Percentiles rank a stretch among this genome's conserved stretches.
phyloP scores from a whole-genome alignment of 2,797 vertebrate genomes.

The Spatula clypeata region DNA sequence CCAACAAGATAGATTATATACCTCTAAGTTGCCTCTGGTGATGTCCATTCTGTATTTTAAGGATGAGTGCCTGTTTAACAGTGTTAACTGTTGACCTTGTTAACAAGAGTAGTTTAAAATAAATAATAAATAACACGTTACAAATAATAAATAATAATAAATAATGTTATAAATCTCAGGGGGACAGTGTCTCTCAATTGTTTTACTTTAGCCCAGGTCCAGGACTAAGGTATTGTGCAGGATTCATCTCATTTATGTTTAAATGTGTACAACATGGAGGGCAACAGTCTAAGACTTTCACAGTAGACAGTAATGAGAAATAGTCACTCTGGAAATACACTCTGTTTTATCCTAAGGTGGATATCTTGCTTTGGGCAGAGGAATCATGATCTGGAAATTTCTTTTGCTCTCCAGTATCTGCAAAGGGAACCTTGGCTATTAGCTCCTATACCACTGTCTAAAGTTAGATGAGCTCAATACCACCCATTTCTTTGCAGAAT shows the following conservation, averaged over 20 bases:
- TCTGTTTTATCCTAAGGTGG: not conserved
- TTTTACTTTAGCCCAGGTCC: not conserved
- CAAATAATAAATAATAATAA: no score
- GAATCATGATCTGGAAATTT: not conserved
- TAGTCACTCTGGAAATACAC: not conserved
- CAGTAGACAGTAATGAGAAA: not conserved
- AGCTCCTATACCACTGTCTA: not conserved
- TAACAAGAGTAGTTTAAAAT: not conserved
- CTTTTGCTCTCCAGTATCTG: not conserved
- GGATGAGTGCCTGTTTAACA: not conserved
- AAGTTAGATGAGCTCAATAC: not conserved
- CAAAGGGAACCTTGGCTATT: not conserved
- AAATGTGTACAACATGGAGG: not conserved
- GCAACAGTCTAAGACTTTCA: not conserved
- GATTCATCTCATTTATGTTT: not conserved
- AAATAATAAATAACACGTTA: no score
- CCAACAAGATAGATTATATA: not conserved
- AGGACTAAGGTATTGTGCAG: accelerated
- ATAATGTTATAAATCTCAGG: not conserved
- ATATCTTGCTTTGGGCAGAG: not conserved
- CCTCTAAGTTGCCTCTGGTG: not conserved
- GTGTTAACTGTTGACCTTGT: not conserved
- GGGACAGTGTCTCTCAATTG: not conserved
- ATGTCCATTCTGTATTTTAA: not conserved
- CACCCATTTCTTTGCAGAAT: not conserved